Evolutionary conservation across 2,888 invertebrate species (phyloP), one percentile per base, ranked within the genome.

Genomic region (Euplagia quadripunctaria): DNA sequence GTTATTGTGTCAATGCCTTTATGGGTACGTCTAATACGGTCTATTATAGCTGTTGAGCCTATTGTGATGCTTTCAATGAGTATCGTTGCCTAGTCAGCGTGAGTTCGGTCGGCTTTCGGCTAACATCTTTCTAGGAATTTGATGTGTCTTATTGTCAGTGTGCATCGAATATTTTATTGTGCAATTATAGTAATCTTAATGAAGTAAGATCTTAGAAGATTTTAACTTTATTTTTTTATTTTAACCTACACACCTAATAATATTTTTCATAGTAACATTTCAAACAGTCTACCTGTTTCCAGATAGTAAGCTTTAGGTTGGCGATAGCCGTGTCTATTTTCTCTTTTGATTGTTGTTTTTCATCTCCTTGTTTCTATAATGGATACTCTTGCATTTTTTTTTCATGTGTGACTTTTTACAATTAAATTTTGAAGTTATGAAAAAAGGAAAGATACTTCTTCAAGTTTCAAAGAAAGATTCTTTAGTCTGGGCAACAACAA

Each of bases 1-100:
- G 88, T 88, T 87, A 90, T 91, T 91, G 91, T 92, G 87, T 88
- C 88, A 88, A 84, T 87, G 86, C 85, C 87, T 91, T 90, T 85
- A 90, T 91, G 86, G 86, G 85, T 85, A 88, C 86, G 86, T 91
- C 89, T 92, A 92, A 93, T 92, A 90, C 90, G 90, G 87, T 90
- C 90, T 89, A 91, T 92, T 92, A 91, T 90, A 75, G 82, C 79
- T 86, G 89, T 92, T 92, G 89, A 90, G 67, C 75, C 84, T 79
- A 88, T 93, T 93, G 92, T 93, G 76, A 74, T 77, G 77, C 86
- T 88, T 90, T 91, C 91, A 91, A 85, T 88, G 88, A 85, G 82
- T 51, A 67, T 70, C 70, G 66, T 70, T 91, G 91, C 87, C 87
- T 85, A 88, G 92, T 92, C 93, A 93, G 92, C 93, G 87, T 92